These are phyloP conservation scores for Choristoneura rosaceana DNA, from an alignment of 2,888 invertebrate genomes.

Conservation along the genomic window DNA sequence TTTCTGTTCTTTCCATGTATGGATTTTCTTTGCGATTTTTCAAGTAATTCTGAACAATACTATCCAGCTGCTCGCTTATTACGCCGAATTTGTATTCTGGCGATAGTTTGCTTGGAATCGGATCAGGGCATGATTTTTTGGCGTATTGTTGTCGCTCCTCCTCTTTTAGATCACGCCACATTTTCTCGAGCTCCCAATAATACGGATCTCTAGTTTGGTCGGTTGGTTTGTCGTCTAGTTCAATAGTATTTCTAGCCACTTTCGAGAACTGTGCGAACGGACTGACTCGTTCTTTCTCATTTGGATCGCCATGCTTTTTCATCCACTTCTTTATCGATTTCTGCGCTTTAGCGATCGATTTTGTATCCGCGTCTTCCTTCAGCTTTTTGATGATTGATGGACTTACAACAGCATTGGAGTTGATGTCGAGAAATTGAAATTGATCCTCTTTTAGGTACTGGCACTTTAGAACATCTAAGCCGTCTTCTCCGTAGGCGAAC, in stretches of 20 bases:
- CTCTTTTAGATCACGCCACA: constrained; percentile 88
- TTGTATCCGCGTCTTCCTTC: constrained; percentile 82
- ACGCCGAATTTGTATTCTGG: constrained; percentile 93
- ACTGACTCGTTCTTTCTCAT: constrained; percentile 77
- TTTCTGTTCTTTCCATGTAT: constrained; percentile 65
- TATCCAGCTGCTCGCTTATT: constrained; percentile 92
- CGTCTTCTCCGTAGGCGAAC: constrained; percentile 97
- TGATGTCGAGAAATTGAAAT: constrained; percentile 93
- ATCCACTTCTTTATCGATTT: constrained; percentile 88
- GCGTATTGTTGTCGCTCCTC: constrained; percentile 85
- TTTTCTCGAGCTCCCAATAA: constrained; percentile 86
- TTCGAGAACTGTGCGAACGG: constrained; percentile 87
- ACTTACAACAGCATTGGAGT: constrained; percentile 88
- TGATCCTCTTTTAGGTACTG: constrained; percentile 92
- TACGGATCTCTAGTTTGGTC: constrained; percentile 86
- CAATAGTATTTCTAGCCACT: constrained; percentile 78
- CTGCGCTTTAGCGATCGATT: constrained; percentile 81
- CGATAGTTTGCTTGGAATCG: constrained; percentile 88
- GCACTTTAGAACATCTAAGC: constrained; percentile 94
- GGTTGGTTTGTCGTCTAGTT: constrained; percentile 72
- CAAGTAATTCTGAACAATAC: constrained; percentile 87
- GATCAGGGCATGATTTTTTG: constrained; percentile 89
- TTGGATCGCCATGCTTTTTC: constrained; percentile 80
- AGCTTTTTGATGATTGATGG: constrained; percentile 84
- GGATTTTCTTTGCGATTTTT: constrained; percentile 68